These are phyloP conservation scores for Metallyticus violacea DNA, from an alignment of 2,888 invertebrate species.

Conservation along the genomic window DNA sequence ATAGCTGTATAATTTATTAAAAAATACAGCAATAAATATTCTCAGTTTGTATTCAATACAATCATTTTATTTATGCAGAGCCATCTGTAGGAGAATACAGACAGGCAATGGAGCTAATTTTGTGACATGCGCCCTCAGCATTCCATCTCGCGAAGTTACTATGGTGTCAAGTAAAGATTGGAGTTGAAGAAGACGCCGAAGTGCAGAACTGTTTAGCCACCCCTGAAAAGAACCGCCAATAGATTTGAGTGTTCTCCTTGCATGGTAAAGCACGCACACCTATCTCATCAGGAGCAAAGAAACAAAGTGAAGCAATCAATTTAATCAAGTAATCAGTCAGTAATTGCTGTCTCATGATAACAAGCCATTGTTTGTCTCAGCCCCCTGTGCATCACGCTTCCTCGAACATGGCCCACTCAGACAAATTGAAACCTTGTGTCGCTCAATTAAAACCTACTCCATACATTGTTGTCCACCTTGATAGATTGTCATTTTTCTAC, in stretches of 20 bases:
- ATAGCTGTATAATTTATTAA: too few species aligned
- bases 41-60: too few species aligned
- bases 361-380: constrained; percentile 21
- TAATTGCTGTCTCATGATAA: constrained; percentile 29
- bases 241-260: not conserved
- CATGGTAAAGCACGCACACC: not conserved
- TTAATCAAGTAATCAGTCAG: constrained; percentile 30
- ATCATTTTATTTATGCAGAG: too few species aligned
- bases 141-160: too few species aligned
- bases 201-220: not conserved
- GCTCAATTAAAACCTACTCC: too few species aligned
- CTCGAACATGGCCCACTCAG: not conserved
- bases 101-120: too few species aligned
- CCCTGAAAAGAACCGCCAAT: not conserved
- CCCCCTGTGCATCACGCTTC: not conserved
- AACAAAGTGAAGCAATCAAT: constrained; percentile 29
- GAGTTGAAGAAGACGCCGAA: too few species aligned
- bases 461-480: not conserved
- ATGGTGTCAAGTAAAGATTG: too few species aligned
- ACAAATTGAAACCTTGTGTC: constrained; percentile 1
- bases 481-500: too few species aligned
- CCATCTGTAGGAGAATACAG: too few species aligned
- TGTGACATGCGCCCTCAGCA: too few species aligned
- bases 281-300: constrained; percentile 21
- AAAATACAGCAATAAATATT: too few species aligned